phyloP scores from a whole-genome alignment of 2,888 invertebrate species.

The Erebia aethiops region DNA sequence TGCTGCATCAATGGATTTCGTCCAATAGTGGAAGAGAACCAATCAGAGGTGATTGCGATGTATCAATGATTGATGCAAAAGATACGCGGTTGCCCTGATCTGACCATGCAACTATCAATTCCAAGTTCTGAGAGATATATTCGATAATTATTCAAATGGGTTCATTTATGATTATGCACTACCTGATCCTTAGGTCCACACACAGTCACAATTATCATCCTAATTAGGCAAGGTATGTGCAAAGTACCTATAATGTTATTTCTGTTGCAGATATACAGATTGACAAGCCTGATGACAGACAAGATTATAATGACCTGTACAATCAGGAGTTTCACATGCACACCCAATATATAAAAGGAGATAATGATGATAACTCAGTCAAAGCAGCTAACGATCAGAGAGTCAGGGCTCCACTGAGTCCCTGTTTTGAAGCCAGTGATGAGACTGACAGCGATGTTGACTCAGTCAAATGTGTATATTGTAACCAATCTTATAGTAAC shows the following conservation, averaged over 20 bases:
- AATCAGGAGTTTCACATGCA: slow-evolving; percentile 73
- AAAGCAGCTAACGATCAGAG: slow-evolving; percentile 53
- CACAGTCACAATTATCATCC: too few relatives aligned
- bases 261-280: slow-evolving; percentile 56
- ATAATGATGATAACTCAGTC: slow-evolving; percentile 67
- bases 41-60: too few relatives aligned
- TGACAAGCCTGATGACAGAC: slow-evolving; percentile 53
- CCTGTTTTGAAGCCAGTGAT: slow-evolving; percentile 65
- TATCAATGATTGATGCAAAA: too few relatives aligned
- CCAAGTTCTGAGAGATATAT: too few relatives aligned
- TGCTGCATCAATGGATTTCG: too few relatives aligned
- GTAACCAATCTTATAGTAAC: slow-evolving; percentile 68
- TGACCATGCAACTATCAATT: too few relatives aligned
- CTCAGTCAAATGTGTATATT: slow-evolving; percentile 74
- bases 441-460: slow-evolving; percentile 78
- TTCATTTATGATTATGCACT: too few relatives aligned
- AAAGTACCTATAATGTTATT: not conserved
- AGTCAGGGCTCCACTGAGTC: slow-evolving; percentile 39
- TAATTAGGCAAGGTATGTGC: too few relatives aligned
- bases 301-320: slow-evolving; percentile 67
- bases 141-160: too few relatives aligned
- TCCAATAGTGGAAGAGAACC: too few relatives aligned
- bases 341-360: slow-evolving; percentile 62
- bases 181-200: too few relatives aligned
- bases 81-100: too few relatives aligned